Conservation (phyloP, 2,797 vertebrate genomes). For the Alexandromys oeconomus region DNA sequence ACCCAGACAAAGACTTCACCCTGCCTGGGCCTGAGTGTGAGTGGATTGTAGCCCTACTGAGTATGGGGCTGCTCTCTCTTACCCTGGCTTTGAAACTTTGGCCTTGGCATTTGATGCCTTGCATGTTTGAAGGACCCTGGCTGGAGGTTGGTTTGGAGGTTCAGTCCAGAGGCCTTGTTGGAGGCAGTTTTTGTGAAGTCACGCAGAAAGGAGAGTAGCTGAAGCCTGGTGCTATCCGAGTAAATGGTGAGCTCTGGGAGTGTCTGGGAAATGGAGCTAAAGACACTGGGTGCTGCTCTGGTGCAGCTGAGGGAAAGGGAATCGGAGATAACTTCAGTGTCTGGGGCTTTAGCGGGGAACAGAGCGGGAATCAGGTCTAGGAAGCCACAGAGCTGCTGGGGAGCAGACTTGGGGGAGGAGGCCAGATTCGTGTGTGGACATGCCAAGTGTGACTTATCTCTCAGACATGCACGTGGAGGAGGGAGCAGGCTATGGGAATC, state of each 20-base stretch:
- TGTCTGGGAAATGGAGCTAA: not conserved
- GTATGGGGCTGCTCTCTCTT: not conserved
- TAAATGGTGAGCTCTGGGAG: not conserved
- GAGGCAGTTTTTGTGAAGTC: not conserved
- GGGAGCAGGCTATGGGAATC: not conserved
- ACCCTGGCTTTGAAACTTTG: rapidly evolving
- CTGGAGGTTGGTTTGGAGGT: rapidly evolving
- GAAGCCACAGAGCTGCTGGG: rapidly evolving
- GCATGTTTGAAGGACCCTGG: not conserved
- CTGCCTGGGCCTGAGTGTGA: not conserved
- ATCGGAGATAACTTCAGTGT: not conserved
- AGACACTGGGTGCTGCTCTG: not conserved
- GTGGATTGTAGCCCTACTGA: rapidly evolving
- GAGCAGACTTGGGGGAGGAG: not conserved
- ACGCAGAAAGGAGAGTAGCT: not conserved
- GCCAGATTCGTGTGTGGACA: not conserved
- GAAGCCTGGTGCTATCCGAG: rapidly evolving
- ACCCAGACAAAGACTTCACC: not conserved
- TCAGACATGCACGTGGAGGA: too few species aligned
- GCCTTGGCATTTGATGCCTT: not conserved
- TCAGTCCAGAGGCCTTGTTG: rapidly evolving
- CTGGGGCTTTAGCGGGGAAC: not conserved
- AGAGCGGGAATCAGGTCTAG: not conserved
- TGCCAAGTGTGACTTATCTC: not conserved
- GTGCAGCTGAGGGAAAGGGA: not conserved